Base-by-base conservation (phyloP, 1,140 invertebrate genomes). In the Amyelois transitella region DNA sequence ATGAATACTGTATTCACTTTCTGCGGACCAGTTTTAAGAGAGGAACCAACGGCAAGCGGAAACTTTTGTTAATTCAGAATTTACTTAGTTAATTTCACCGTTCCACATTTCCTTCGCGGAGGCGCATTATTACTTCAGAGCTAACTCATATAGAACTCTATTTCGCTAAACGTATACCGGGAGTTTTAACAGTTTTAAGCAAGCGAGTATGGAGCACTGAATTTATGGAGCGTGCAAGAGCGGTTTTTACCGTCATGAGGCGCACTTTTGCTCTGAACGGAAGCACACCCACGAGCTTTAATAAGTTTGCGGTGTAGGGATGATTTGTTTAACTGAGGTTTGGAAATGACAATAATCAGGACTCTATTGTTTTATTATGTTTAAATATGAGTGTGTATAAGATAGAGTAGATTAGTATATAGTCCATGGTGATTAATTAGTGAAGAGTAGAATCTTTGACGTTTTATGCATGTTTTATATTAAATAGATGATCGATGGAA, bases 151-250 rank as follows among this genome's bases (percentile, higher is more conserved):
- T 51, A 51, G 59, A 64, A 25, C 51, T 55, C 32, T 55, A 48
- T 48, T 48, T 48, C 45, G 45, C 45, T 48, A 48, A 48, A 48
- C 45, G 45, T 48, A 21, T 48, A 21, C 18, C 24, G n/a, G 51
- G 48, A 51, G 55, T 62, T 62, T 58, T 53, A 56, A 60, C 62
- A 53, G 50, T 59, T 64, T 59, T 53, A 55, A 63, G 61, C 51
- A 63, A 59, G 55, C 53, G 49, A 56, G 61, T 19, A 21, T 21
- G 45, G 32, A 38, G 17, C n/a, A 14, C n/a, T 12, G 32, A 38
- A 38, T 38, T 38, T 38, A n/a, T 38, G 32, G 32, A 38, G 32
- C 32, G 32, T 38, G 17, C 32, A 14, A 38, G 17, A 38, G n/a
- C 17, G 32, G 32, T 38, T 38, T n/a, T 14, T 14, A 38, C 32